Percentiles rank a stretch among this genome's conserved stretches.
These are phyloP conservation scores for Diachasmimorpha longicaudata DNA, from an alignment of 1,140 invertebrate species.

Conservation along the genomic window DNA sequence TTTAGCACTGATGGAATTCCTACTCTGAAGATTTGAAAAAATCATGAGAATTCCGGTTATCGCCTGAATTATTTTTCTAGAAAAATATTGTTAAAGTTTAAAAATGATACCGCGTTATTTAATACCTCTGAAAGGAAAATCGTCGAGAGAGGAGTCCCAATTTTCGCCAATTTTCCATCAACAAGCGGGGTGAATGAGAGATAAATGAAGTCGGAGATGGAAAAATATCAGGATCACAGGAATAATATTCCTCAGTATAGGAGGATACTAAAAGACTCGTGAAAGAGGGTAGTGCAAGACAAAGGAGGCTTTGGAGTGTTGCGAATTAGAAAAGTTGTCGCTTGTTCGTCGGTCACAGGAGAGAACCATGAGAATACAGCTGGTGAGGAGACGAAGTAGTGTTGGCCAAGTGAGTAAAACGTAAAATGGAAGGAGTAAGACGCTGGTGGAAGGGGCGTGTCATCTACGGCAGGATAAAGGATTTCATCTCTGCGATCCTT, in stretches of 20 bases:
- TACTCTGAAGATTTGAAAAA: neutral
- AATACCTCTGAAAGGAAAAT: too few species aligned
- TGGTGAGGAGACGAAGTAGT: neutral
- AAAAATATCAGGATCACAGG: neutral
- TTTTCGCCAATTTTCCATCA: neutral
- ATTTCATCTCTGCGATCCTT: conserved; percentile 20
- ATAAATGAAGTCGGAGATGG: neutral
- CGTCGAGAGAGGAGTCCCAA: neutral
- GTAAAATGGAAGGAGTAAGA: neutral
- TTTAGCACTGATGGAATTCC: neutral
- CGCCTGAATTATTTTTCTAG: too few species aligned
- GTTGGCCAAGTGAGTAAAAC: neutral
- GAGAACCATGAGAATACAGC: neutral
- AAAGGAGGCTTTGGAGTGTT: conserved; percentile 1
- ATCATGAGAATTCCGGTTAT: neutral
- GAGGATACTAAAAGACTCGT: neutral
- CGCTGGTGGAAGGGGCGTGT: neutral
- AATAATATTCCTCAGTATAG: neutral
- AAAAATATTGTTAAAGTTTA: too few species aligned
- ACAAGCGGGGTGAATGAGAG: neutral
- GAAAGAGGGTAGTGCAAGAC: neutral
- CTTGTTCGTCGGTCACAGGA: conserved; percentile 1
- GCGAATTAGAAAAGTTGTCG: conserved; percentile 12
- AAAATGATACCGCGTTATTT: too few species aligned
- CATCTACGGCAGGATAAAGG: conserved; percentile 20